Evolutionary conservation across 2,797 vertebrate species (phyloP), one percentile per base, ranked within the genome.

Genomic region (Sylvia borin): DNA sequence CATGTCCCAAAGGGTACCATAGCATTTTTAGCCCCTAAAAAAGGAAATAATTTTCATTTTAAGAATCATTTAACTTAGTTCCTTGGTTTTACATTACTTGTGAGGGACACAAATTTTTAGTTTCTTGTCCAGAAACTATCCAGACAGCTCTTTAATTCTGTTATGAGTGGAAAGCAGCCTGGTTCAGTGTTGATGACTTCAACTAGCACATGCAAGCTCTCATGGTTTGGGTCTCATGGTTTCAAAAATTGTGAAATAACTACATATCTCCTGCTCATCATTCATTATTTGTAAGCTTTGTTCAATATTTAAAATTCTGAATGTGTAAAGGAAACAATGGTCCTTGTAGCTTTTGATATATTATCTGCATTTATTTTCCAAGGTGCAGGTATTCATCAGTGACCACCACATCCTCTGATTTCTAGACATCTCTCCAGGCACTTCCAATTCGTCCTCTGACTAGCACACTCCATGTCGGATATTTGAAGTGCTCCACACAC

Each of bases 11-110:
- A 36, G 20, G 24, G 19, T 20, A 61, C 1, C 11, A 20, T 6
- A 26, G 7, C 2, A 2, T 1, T n/a, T 80, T 40, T 17, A 67
- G 7, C 11, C 4, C 13, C 10, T 55, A 43, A 42, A 3, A n/a
- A 45, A 7, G 40, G 24, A 57, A 34, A 10, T 57, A 21, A 24
- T 57, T 11, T 34, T 38, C 16, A 60, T 9, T 38, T 34, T n/a
- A 34, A 71, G 45, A 67, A 50, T 8, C 3, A 78, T 77, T 87
- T 85, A 48, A 32, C 15, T 77, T 13, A 18, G 11, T 61, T 48
- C 11, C 14, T 68, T 27, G 7, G 13, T 55, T 77, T 61, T 34
- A 29, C 6, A 51, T 51, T 36, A 18, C 43, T 71, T 8, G 2
- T 17, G 38, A 25, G 31, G 7, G 16, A n/a, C 12, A 17, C 7